Conservation (phyloP, 2,113 vertebrate genomes). For the Poeciliopsis prolifica region DNA sequence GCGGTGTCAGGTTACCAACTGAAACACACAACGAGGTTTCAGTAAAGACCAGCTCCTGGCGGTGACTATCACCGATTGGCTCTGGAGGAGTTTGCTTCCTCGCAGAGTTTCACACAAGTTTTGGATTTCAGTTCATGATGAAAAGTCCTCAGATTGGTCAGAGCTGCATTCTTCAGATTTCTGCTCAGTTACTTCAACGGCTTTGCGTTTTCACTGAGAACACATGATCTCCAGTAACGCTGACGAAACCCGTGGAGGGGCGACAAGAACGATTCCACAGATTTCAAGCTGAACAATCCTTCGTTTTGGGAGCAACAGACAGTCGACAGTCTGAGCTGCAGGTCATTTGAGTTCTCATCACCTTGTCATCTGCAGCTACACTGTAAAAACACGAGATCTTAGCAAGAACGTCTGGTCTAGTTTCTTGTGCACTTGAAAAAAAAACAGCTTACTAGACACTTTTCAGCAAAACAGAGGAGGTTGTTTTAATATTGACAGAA, state of each 20-base stretch:
- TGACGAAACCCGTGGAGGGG: conserved; percentile 15
- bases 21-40: conserved; percentile 37
- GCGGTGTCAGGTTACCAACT: conserved; percentile 47
- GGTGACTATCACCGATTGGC: conserved; percentile 21
- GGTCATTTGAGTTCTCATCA: neutral
- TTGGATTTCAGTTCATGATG: conserved; percentile 65
- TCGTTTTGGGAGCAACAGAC: neutral
- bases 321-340: neutral
- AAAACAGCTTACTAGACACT: no score
- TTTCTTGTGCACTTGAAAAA: no score
- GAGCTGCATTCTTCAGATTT: conserved; percentile 38
- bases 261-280: conserved; percentile 13
- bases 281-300: conserved; percentile 40
- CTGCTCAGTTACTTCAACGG: neutral
- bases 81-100: conserved; percentile 15
- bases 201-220: neutral
- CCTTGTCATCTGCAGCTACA: no score
- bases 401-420: no score
- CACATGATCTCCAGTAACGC: conserved; percentile 17
- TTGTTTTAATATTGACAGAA: no score
- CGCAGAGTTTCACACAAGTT: conserved; percentile 59
- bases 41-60: conserved; percentile 59
- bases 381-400: no score
- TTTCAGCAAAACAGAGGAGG: no score
- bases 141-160: conserved; percentile 46